Evolutionary conservation across 2,113 vertebrate species (phyloP).

Genomic region (Tor tambroides): DNA sequence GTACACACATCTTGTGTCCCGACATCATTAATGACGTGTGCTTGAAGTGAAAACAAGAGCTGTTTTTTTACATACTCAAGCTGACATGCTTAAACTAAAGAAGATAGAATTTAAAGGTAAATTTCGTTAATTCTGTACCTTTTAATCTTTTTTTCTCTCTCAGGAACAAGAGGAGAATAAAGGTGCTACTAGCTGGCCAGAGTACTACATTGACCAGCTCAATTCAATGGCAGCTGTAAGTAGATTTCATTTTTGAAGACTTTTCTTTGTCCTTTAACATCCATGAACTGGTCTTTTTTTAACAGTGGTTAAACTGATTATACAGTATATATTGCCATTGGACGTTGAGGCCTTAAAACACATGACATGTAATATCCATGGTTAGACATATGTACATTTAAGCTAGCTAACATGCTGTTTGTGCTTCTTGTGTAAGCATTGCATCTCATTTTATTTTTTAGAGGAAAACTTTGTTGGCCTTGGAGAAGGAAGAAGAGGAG

Average conservation of each 20-base stretch:
- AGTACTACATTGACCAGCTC: slow-evolving; percentile 97
- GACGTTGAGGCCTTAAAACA: not conserved
- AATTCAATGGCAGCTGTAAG: slow-evolving; percentile 99
- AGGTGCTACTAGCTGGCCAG: slow-evolving; percentile 98
- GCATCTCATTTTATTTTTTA: slow-evolving; percentile 61
- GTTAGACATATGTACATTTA: not conserved
- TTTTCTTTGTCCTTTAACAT: not conserved
- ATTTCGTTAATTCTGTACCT: not conserved
- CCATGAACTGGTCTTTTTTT: not conserved
- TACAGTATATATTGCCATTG: not conserved
- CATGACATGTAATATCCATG: not conserved
- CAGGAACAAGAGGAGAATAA: slow-evolving; percentile 99
- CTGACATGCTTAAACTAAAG: not conserved
- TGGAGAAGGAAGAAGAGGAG: slow-evolving; percentile 96
- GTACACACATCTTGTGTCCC: not conserved
- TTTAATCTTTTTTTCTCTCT: slow-evolving; percentile 39
- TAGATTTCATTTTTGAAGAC: slow-evolving; percentile 60
- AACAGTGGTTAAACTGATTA: not conserved
- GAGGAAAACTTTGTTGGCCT: slow-evolving; percentile 92
- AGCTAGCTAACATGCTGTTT: too few relatives aligned
- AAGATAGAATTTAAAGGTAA: not conserved
- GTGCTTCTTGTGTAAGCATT: not conserved
- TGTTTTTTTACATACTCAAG: not conserved
- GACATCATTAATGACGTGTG: slow-evolving; percentile 19
- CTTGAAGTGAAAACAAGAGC: not conserved